Percentiles rank a stretch among this genome's conserved stretches.
Conservation (phyloP, 1,140 invertebrate species). For the Epicauta chinensis region DNA sequence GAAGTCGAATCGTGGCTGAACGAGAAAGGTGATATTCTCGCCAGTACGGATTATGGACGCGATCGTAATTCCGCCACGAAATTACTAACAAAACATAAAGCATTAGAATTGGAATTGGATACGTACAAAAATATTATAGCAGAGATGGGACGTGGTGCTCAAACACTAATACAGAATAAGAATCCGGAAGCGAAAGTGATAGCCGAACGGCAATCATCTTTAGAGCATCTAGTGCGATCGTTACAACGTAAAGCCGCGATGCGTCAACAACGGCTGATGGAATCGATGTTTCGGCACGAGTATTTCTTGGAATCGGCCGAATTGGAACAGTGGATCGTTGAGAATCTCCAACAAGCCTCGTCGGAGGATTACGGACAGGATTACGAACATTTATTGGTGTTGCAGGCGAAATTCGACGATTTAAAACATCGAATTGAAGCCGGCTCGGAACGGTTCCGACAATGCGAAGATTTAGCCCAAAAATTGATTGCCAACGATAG, state of each 20-base stretch:
- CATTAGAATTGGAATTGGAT: slow-evolving; percentile 85
- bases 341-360: slow-evolving; percentile 83
- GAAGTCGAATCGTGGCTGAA: slow-evolving; percentile 91
- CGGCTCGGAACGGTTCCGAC: slow-evolving; percentile 86
- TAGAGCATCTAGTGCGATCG: slow-evolving; percentile 72
- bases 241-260: slow-evolving; percentile 74
- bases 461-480: slow-evolving; percentile 86
- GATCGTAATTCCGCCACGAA: slow-evolving; percentile 87
- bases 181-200: slow-evolving; percentile 78
- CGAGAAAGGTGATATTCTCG: slow-evolving; percentile 76
- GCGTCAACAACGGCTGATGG: slow-evolving; percentile 78
- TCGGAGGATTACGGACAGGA: slow-evolving; percentile 97
- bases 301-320: slow-evolving; percentile 88
- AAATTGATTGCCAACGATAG: slow-evolving; percentile 84
- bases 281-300: slow-evolving; percentile 87
- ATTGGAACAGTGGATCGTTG: slow-evolving; percentile 90
- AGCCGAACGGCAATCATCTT: slow-evolving; percentile 66
- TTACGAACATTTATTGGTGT: slow-evolving; percentile 84
- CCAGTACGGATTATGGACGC: slow-evolving; percentile 76
- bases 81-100: slow-evolving; percentile 87
- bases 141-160: slow-evolving; percentile 85
- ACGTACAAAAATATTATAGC: slow-evolving; percentile 87
- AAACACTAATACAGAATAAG: slow-evolving; percentile 65
- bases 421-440: slow-evolving; percentile 88
- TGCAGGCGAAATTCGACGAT: slow-evolving; percentile 93